Base-by-base conservation (phyloP, 2,797 vertebrate genomes). In the Margarornis squamiger region DNA sequence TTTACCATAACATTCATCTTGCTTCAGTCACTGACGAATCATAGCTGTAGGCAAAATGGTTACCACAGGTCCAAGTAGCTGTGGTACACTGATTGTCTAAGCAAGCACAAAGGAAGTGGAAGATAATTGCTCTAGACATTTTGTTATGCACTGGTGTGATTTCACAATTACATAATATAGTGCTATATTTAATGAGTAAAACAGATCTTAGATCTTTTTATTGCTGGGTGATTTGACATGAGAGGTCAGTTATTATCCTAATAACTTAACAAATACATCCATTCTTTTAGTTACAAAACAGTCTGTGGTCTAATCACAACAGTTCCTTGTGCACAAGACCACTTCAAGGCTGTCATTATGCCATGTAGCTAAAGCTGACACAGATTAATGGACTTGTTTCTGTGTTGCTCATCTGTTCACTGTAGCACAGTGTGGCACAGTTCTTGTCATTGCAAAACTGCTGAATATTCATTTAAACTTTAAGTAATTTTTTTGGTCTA, bases 311-410 rank as follows among this genome's bases (percentile, higher is more conserved):
- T 84, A 82, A 79, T 59, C 77, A 65, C 55, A 95, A 51, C 78
- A 74, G 77, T 34, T 89, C 43, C 90, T 81, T 66, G 72, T 81
- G 86, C 72, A 90, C 54, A 92, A 93, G 78, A 79, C 87, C 34
- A 65, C 54, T 88, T 95, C 82, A 82, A 73, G 63, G 58, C 62
- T 77, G 61, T 91, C 71, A 73, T 86, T 73, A 82, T 15, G 72
- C 29, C n/a, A 46, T 12, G 26, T 72, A 88, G 52, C 72, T 80
- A 48, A 92, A 96, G 67, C 36, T 85, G 94, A 81, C 39, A 34
- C 27, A 87, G 73, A 93, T 95, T 52, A 76, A 94, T 73, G 88
- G 48, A 19, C 19, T 94, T 93, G 45, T 71, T 97, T 95, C 86
- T 68, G 58, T 62, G 36, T 59, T 73, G 73, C 78, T 94, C 90